Base-by-base conservation (phyloP, 2,797 vertebrate genomes). In the Gallirallus australis region DNA sequence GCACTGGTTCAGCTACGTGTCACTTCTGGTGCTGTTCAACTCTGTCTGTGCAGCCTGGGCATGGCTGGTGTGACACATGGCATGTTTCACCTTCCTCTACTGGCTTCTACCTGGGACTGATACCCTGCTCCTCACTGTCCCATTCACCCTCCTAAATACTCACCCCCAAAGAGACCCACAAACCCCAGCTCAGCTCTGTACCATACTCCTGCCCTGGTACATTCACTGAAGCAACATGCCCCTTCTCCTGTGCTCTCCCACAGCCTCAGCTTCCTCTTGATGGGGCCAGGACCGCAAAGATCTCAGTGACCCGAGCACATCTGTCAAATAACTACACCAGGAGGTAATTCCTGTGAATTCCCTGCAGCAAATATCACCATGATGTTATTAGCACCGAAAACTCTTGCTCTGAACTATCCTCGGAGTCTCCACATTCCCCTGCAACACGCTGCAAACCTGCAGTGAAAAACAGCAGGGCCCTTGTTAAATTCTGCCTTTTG, bases 241-340 rank as follows among this genome's bases (percentile, higher is more conserved):
- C 28, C 35, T 75, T 68, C 31, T 73, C 25, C 27, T 75, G n/a
- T 3, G 2, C 40, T 73, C 45, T 75, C 21, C 40, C 57, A 65
- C 0, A 0, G 10, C 9, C 21, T 68, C 25, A 24, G 17, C 53
- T 76, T 78, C 61, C 37, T 64, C 82, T 81, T 4, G 1, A 16
- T 7, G 25, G 50, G 6, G n/a, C 35, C 3, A 65, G 15, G 24
- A 64, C 39, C 52, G 10, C 3, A 3, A 84, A 54, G 47, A 82
- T 7, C 23, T 13, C 12, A 80, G 31, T 9, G 17, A 70, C 17
- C 8, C 0, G 0, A 71, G 20, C 7, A 24, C 33, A 71, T 68
- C 76, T 68, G 45, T 65, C 31, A 78, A 68, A 57, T 15, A 93
- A 73, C 42, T 31, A 16, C n/a, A 82, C 9, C 50, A 68, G 70